Evolutionary conservation across 2,113 vertebrate species (phyloP).

Genomic region (Takifugu flavidus): DNA sequence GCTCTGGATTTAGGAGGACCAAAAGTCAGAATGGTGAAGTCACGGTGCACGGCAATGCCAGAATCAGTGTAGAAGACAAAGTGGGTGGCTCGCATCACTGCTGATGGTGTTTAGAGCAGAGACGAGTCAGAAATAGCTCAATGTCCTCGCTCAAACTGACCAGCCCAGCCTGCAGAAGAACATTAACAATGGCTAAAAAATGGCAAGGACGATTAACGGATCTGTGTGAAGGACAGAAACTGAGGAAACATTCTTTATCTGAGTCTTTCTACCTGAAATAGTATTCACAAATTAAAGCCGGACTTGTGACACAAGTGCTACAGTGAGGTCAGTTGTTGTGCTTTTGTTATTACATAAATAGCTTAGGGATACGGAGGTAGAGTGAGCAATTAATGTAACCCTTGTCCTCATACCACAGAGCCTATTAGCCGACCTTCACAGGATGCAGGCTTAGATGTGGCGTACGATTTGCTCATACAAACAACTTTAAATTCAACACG

Average conservation of each 20-base stretch:
- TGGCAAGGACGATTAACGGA: not conserved
- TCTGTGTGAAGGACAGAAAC: not conserved
- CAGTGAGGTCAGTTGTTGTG: conserved; percentile 26
- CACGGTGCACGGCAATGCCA: too few relatives aligned
- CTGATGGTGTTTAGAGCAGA: too few relatives aligned
- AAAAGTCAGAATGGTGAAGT: too few relatives aligned
- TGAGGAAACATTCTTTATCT: not conserved
- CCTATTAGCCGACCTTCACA: conserved; percentile 35
- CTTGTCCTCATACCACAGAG: conserved; percentile 37
- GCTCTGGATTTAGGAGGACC: too few relatives aligned
- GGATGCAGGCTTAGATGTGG: conserved; percentile 10
- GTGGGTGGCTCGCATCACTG: too few relatives aligned
- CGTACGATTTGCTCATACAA: conserved; percentile 37
- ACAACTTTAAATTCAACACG: conserved; percentile 45
- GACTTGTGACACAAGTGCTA: not conserved
- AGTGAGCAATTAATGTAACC: conserved; percentile 21
- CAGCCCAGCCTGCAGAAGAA: too few relatives aligned
- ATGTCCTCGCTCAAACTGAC: too few relatives aligned
- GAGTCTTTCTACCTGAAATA: not conserved
- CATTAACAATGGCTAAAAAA: too few relatives aligned
- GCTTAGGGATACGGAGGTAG: conserved; percentile 28
- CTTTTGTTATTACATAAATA: conserved; percentile 34
- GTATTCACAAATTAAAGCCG: conserved; percentile 1
- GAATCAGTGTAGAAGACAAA: too few relatives aligned
- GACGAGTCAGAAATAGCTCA: too few relatives aligned